Percentiles rank a stretch among this genome's conserved stretches.
Conservation (phyloP, 1,140 invertebrate genomes). For the Sminthurides bifidus region DNA sequence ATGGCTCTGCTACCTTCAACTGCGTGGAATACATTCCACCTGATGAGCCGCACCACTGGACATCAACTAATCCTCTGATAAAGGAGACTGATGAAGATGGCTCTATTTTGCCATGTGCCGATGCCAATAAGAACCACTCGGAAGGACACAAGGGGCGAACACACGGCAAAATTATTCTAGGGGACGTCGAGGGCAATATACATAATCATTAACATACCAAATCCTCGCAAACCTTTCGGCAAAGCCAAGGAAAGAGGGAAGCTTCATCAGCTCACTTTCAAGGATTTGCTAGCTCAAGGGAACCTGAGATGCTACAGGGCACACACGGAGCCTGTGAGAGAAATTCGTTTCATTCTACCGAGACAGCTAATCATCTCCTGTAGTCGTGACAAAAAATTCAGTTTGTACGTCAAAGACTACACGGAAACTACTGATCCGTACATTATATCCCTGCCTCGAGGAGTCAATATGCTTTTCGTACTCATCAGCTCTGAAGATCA, state of each 20-base stretch:
- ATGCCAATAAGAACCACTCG: no score
- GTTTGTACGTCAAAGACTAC: slow-evolving; percentile 22
- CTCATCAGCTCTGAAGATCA: slow-evolving; percentile 15
- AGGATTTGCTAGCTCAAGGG: slow-evolving; percentile 7
- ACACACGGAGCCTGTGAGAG: slow-evolving; percentile 14
- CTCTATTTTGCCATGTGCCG: no score
- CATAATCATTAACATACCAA: slow-evolving; percentile 19
- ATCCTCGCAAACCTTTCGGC: slow-evolving; percentile 15
- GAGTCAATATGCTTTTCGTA: slow-evolving; percentile 25
- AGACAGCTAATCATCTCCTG: slow-evolving; percentile 19
- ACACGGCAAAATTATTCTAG: slow-evolving; percentile 19
- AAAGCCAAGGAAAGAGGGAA: slow-evolving; percentile 17
- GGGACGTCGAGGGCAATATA: slow-evolving; percentile 19
- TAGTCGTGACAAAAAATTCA: slow-evolving; percentile 23
- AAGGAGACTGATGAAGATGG: no score
- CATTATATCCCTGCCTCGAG: slow-evolving; percentile 21
- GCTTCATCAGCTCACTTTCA: slow-evolving; percentile 10
- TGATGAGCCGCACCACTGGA: not conserved
- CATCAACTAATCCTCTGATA: no score
- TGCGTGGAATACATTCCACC: slow-evolving; percentile 17
- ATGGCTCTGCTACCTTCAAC: slow-evolving; percentile 4
- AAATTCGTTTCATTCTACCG: slow-evolving; percentile 14
- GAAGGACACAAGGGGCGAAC: not conserved
- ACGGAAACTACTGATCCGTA: slow-evolving; percentile 13
- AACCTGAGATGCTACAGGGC: slow-evolving; percentile 15